A percentile compares a stretch with the other conserved stretches of the same genome.
phyloP scores from a whole-genome alignment of 2,888 invertebrate genomes.

The Pyralis farinalis region DNA sequence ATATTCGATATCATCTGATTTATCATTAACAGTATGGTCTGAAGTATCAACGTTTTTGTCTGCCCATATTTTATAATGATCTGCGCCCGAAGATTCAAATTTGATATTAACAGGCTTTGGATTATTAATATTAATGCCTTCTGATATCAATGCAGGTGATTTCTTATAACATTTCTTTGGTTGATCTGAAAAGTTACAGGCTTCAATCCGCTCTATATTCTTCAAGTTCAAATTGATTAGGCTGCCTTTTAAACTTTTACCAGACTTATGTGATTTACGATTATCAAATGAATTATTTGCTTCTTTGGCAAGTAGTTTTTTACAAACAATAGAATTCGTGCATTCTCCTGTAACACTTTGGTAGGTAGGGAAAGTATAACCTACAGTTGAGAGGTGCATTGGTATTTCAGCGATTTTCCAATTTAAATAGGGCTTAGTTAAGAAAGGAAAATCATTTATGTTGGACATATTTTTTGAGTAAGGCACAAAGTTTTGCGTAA shows the following conservation, averaged over 20 bases:
- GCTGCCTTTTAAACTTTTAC: too few relatives aligned
- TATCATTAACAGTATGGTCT: too few relatives aligned
- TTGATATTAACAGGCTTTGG: too few relatives aligned
- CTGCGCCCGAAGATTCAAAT: too few relatives aligned
- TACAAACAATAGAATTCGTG: conserved; percentile 16
- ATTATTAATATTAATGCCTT: too few relatives aligned
- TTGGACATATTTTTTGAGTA: conserved; percentile 28
- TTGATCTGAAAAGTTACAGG: too few relatives aligned
- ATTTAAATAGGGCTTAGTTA: conserved; percentile 40
- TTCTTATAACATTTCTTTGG: too few relatives aligned
- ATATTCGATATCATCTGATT: conserved; percentile 23
- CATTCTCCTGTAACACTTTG: conserved; percentile 9
- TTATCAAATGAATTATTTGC: not conserved
- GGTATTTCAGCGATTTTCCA: conserved; percentile 46
- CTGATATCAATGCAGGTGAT: too few relatives aligned
- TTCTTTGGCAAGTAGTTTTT: conserved; percentile 3
- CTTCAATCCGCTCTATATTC: conserved; percentile 2
- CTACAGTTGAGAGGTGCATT: conserved; percentile 54
- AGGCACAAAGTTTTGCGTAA: conserved; percentile 30
- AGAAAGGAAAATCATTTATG: conserved; percentile 28
- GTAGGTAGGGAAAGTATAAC: conserved; percentile 45
- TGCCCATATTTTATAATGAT: too few relatives aligned
- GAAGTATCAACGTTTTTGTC: too few relatives aligned
- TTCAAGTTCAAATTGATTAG: too few relatives aligned
- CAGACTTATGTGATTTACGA: too few relatives aligned